Base-by-base conservation (phyloP, 2,797 vertebrate genomes). In the Platyrinchus mystaceus region DNA sequence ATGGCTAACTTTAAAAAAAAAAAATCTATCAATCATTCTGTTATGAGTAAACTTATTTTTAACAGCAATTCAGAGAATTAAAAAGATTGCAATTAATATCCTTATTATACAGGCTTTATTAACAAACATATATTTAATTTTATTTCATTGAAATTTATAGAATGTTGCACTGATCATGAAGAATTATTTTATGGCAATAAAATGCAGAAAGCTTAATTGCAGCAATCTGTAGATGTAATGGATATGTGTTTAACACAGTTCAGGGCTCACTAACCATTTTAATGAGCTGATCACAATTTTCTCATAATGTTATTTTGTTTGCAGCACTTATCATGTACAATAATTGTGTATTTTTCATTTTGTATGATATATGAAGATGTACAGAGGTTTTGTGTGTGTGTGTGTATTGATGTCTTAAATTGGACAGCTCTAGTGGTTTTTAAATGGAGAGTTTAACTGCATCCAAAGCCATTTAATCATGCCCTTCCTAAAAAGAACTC, bases 231-330 rank as follows among this genome's bases (percentile, higher is more conserved):
- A 94, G 66, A 79, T 82, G 26, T 91, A 93, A 91, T 92, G 53
- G 44, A 43, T 83, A 30, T 88, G 46, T 96, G 84, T 95, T 95
- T 94, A 95, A 92, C 79, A 63, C n/a, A 95, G 55, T 95, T 87
- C 92, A 91, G 93, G 94, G 92, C 87, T 96, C 93, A 93, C 87
- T 97, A 86, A 94, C 90, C 81, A 87, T 66, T 95, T 96, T 97
- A 96, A 93, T 96, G 71, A 82, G 36, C 46, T 68, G 87, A 70
- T 93, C 37, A 79, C 85, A 96, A 89, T 95, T 93, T 53, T 96
- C 62, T 91, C 12, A 22, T 39, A 75, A 90, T 73, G 36, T 90
- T 87, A 52, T 8, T 73, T 6, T 94, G 34, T 94, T 93, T 93
- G 36, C 41, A 81, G 62, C 41, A 37, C 37, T 87, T 88, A 69